Evolutionary conservation across 2,797 vertebrate genomes (phyloP), one percentile per base, ranked within the genome.

Genomic region (Naso thynnoides): DNA sequence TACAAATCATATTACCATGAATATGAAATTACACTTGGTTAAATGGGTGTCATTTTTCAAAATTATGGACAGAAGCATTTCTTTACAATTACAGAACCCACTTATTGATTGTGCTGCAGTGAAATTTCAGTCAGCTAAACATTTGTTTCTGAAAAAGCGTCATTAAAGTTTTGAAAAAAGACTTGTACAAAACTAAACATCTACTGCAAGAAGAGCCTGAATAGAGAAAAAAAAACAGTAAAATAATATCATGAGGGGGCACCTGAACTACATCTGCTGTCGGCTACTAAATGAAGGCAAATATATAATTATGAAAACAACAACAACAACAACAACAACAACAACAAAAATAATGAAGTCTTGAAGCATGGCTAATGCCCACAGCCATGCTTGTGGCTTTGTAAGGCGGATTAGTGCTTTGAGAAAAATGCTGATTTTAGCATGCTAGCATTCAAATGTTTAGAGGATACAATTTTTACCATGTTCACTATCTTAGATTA

Each of bases 31-130:
- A 18, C 19, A 55, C 10, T 27, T 36, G 33, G 10, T 4, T 33
- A 27, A 52, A 70, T 19, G 78, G 47, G 19, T 61, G 26, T 18
- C 4, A 48, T 66, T 65, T 73, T 64, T 4, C 39, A 39, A 47
- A 48, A 72, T 48, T 8, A 55, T 21, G 26, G 70, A 62, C 14
- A 78, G 36, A 45, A 36, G 2, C 33, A 36, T 50, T 45, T 29
- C 13, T 45, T 24, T 54, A 8, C 49, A 47, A 64, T 55, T 55
- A 67, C 24, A 61, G 53, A 56, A 60, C 8, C 33, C n/a, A 33
- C 9, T 41, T 42, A 58, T 36, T 65, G 44, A 68, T 42, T 67
- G 21, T 52, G 15, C 13, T 65, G 50, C 23, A 10, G 21, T 67
- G 54, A 69, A 15, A n/a, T 23, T 64, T 64, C 39, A 58, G 49